A percentile compares a stretch with the other conserved stretches of the same genome.
These are phyloP conservation scores for Macrotrachela quadricornifera DNA, from an alignment of 1,140 invertebrate species.

Conservation along the genomic window DNA sequence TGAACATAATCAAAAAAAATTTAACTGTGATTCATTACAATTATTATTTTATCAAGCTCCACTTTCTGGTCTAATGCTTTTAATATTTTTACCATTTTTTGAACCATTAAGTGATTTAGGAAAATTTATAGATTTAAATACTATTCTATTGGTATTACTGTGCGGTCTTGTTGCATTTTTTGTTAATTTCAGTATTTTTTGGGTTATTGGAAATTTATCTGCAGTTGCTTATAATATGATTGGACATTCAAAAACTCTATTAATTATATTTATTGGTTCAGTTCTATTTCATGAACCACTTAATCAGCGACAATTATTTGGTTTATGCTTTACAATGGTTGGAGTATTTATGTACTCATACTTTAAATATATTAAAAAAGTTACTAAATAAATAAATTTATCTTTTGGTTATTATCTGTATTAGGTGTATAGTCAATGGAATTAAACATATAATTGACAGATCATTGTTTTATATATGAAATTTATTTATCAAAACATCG, in stretches of 20 bases:
- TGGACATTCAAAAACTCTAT: conserved; percentile 41
- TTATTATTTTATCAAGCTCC: conserved; percentile 42
- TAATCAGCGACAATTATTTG: conserved; percentile 30
- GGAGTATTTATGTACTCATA: no score
- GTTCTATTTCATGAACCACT: conserved; percentile 37
- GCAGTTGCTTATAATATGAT: conserved; percentile 40
- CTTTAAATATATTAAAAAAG: no score
- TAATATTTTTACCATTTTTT: conserved; percentile 34
- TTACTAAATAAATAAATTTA: no score
- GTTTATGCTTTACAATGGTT: no score
- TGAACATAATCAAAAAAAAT: conserved; percentile 39
- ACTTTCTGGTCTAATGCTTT: conserved; percentile 35
- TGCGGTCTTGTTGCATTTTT: conserved; percentile 39
- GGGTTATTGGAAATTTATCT: conserved; percentile 44
- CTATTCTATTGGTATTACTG: conserved; percentile 22
- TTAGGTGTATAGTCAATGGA: no score
- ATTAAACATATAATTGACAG: no score
- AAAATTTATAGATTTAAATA: no score
- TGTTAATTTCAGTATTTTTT: conserved; percentile 42
- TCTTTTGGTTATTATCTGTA: no score
- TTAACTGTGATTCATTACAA: conserved; percentile 43
- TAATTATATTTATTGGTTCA: conserved; percentile 36
- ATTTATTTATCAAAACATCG: no score
- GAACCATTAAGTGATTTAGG: conserved; percentile 28
- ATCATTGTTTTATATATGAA: no score